Conservation (phyloP, 1,140 invertebrate genomes). For the Drosophila kepulauana region DNA sequence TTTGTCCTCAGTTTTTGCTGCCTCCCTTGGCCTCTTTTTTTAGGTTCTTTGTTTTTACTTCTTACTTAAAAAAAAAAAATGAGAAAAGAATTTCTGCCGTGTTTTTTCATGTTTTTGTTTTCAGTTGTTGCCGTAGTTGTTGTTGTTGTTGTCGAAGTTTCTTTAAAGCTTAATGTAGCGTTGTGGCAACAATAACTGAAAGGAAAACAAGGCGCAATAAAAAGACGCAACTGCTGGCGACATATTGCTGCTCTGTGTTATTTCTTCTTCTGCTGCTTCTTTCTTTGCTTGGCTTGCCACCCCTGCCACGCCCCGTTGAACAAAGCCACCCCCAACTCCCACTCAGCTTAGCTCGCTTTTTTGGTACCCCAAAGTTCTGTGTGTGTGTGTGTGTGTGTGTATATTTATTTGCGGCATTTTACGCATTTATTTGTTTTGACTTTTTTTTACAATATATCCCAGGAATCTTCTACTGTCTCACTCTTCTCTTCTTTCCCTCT, state of each 20-base stretch:
- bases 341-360: background rate
- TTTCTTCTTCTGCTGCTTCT: slow-evolving; percentile 9
- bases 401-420: slow-evolving; percentile 84
- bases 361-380: background rate
- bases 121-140: slow-evolving; percentile 4
- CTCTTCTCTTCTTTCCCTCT: background rate
- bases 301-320: slow-evolving; percentile 13
- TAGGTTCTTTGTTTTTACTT: slow-evolving; percentile 53
- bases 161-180: slow-evolving; percentile 81
- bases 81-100: slow-evolving; percentile 36
- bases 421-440: slow-evolving; percentile 84
- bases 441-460: slow-evolving; percentile 60
- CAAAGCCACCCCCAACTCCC: background rate
- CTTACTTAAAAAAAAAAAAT: slow-evolving; percentile 48
- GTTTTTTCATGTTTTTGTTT: slow-evolving; percentile 47
- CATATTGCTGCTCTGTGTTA: slow-evolving; percentile 62
- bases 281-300: slow-evolving; percentile 2
- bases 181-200: slow-evolving; percentile 77
- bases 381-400: slow-evolving; percentile 34
- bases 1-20: slow-evolving; percentile 25
- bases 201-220: slow-evolving; percentile 61
- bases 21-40: slow-evolving; percentile 15
- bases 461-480: slow-evolving; percentile 36
- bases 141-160: slow-evolving; percentile 33
- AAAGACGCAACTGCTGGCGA: slow-evolving; percentile 74